Evolutionary conservation across 2,888 invertebrate species (phyloP).

Genomic region (Embidobia sp.): DNA sequence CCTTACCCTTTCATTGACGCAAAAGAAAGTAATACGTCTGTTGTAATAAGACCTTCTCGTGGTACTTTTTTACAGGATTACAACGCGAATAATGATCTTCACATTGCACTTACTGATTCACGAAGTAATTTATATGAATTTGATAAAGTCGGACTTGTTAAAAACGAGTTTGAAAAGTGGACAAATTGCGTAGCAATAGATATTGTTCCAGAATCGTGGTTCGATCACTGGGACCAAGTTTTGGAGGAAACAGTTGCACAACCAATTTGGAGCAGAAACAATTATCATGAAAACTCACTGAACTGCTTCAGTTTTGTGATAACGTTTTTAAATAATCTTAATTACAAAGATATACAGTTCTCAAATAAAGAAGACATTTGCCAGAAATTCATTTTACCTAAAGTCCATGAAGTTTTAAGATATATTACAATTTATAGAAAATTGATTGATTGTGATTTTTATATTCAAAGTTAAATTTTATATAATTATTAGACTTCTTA

Average conservation of each 20-base stretch:
- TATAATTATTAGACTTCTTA: not conserved
- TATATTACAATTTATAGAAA: conserved; percentile 92
- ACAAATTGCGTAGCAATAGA: conserved; percentile 71
- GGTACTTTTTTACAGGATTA: conserved; percentile 95
- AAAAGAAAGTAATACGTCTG: conserved; percentile 89
- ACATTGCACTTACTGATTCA: conserved; percentile 94
- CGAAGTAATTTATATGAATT: conserved; percentile 91
- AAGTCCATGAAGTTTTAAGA: conserved; percentile 91
- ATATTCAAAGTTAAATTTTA: conserved; percentile 75
- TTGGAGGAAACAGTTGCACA: conserved; percentile 82
- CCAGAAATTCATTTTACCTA: conserved; percentile 90
- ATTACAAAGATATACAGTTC: conserved; percentile 81
- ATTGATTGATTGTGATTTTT: conserved; percentile 83
- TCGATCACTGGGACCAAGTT: conserved; percentile 74
- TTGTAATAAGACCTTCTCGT: conserved; percentile 92
- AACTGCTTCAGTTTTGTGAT: conserved; percentile 95
- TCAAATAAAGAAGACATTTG: conserved; percentile 84
- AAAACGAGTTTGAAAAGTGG: conserved; percentile 74
- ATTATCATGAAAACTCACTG: conserved; percentile 89
- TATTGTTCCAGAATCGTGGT: conserved; percentile 75
- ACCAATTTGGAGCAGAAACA: conserved; percentile 85
- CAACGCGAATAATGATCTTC: conserved; percentile 91
- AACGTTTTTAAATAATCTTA: conserved; percentile 88
- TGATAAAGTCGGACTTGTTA: conserved; percentile 88
- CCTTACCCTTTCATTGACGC: conserved; percentile 94